These are phyloP conservation scores for Plagiodera versicolora DNA, from an alignment of 2,888 invertebrate species.

Conservation along the genomic window DNA sequence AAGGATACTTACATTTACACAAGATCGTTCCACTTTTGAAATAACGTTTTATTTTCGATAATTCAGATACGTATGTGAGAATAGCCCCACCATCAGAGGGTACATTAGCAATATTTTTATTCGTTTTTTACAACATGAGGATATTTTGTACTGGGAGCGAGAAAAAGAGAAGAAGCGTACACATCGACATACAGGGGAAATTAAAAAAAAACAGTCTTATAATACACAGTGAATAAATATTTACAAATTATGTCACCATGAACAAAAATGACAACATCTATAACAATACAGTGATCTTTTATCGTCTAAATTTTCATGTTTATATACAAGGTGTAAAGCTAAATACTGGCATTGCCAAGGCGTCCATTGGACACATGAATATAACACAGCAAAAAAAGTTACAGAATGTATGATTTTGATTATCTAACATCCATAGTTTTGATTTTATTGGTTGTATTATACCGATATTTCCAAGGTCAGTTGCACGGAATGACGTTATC, in stretches of 20 bases:
- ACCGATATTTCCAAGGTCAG: neutral
- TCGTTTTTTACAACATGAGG: constrained; percentile 30
- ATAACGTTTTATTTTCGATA: constrained; percentile 40
- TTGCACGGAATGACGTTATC: neutral
- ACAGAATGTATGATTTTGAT: constrained; percentile 9
- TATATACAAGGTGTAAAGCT: constrained; percentile 48
- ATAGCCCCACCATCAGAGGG: constrained; percentile 10
- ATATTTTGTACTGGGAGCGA: constrained; percentile 43
- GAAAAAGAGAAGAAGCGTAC: constrained; percentile 39
- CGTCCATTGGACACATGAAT: constrained; percentile 48
- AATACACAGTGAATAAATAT: constrained; percentile 48
- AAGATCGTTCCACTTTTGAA: constrained; percentile 41
- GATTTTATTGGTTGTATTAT: neutral
- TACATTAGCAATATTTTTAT: constrained; percentile 16
- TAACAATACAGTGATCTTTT: constrained; percentile 49
- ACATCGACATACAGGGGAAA: constrained; percentile 41
- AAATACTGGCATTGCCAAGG: constrained; percentile 53
- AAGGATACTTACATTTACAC: constrained; percentile 52
- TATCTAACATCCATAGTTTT: neutral
- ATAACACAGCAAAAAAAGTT: constrained; percentile 34
- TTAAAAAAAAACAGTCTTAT: constrained; percentile 54
- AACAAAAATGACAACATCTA: constrained; percentile 51
- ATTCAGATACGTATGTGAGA: constrained; percentile 42
- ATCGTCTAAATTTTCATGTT: constrained; percentile 21
- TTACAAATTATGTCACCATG: constrained; percentile 47